These are phyloP conservation scores for Mycogona germanica DNA, from an alignment of 2,888 invertebrate genomes.

Conservation along the genomic window DNA sequence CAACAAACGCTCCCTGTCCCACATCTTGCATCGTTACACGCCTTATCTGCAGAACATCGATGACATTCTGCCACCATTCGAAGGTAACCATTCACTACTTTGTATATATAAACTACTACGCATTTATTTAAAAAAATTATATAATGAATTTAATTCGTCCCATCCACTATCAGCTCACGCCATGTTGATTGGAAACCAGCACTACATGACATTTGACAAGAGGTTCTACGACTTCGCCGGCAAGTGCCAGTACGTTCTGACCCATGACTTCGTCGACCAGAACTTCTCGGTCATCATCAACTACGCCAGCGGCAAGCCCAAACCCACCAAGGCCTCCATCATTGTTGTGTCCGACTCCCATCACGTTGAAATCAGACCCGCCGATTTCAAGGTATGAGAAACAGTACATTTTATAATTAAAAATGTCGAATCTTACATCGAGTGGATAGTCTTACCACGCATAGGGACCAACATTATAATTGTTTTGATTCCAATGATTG, in stretches of 20 bases:
- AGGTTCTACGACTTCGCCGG: constrained; percentile 65
- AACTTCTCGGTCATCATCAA: constrained; percentile 72
- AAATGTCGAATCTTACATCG: no score
- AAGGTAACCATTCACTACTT: constrained; percentile 12
- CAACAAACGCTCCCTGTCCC: not conserved
- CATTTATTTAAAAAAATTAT: not conserved
- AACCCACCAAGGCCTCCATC: constrained; percentile 50
- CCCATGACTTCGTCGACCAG: constrained; percentile 68
- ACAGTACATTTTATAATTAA: no score
- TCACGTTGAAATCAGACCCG: constrained; percentile 48
- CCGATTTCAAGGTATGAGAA: no score
- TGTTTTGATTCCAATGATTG: no score
- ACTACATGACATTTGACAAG: constrained; percentile 80
- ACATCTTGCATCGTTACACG: constrained; percentile 8
- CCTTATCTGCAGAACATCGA: no score
- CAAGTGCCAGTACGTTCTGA: constrained; percentile 68
- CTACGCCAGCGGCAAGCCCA: constrained; percentile 39
- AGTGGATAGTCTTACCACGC: not conserved
- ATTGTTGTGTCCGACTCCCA: constrained; percentile 56
- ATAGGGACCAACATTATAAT: constrained; percentile 18
- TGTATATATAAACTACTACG: constrained; percentile 4
- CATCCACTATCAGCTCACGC: constrained; percentile 45
- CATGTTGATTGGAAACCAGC: constrained; percentile 61
- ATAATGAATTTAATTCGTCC: constrained; percentile 4
- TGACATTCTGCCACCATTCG: constrained; percentile 14